Conservation (phyloP, 2,797 vertebrate species). For the Myotis planiceps region DNA sequence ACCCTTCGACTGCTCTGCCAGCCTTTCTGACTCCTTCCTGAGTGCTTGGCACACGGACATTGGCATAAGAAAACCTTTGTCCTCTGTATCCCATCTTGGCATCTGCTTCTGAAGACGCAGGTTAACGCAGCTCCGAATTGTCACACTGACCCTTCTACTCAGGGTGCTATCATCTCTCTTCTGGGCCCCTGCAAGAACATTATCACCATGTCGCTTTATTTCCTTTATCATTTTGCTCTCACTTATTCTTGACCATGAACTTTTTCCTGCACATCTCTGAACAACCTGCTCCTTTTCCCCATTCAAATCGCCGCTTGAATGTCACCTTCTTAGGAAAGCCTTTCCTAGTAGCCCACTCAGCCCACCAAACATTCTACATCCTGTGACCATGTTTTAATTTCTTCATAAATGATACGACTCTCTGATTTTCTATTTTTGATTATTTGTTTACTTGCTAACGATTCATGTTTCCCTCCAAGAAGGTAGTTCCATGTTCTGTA, state of each 20-base stretch:
- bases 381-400: neutral
- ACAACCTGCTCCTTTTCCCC: neutral
- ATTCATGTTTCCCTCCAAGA: neutral
- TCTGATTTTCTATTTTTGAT: neutral
- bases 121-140: neutral
- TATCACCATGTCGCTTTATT: neutral
- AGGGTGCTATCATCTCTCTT: neutral
- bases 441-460: neutral
- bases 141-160: neutral
- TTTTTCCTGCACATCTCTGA: neutral
- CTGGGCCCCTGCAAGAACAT: rapidly evolving
- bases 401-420: neutral
- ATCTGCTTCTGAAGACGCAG: neutral
- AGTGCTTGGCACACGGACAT: neutral
- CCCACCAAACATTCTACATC: neutral
- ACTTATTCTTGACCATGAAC: neutral
- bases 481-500: neutral
- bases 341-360: neutral
- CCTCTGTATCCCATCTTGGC: no score
- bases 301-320: neutral
- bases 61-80: neutral
- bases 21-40: neutral
- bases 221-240: neutral
- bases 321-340: neutral
- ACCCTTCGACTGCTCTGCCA: neutral